A percentile compares a stretch with the other conserved stretches of the same genome.
These are phyloP conservation scores for Anabacerthia variegaticeps DNA, from an alignment of 2,797 vertebrate species.

Conservation along the genomic window DNA sequence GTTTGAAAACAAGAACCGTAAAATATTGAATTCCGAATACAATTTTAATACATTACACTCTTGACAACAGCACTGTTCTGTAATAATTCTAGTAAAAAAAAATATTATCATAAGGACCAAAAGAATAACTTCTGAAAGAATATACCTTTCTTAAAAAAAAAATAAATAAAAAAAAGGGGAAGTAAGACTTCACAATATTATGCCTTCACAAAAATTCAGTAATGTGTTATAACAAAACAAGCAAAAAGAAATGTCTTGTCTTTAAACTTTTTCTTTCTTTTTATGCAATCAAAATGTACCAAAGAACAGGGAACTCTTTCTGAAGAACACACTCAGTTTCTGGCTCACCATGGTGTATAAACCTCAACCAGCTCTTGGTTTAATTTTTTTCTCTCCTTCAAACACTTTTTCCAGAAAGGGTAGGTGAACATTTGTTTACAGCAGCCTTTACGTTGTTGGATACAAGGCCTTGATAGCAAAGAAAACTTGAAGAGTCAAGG, in stretches of 20 bases:
- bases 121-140: conserved; percentile 30
- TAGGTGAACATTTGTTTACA: neutral
- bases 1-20: neutral
- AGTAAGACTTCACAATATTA: neutral
- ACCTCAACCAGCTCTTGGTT: neutral
- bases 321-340: neutral
- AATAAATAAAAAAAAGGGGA: neutral
- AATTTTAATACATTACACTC: conserved; percentile 58
- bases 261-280: conserved; percentile 3
- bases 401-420: neutral
- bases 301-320: neutral
- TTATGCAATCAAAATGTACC: neutral
- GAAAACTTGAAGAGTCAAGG: neutral
- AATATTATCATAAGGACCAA: conserved; percentile 24
- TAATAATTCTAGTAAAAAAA: conserved; percentile 31
- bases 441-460: neutral
- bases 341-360: neutral
- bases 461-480: neutral
- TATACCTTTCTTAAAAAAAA: neutral
- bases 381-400: neutral
- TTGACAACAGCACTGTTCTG: neutral
- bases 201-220: conserved; percentile 16
- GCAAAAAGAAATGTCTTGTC: neutral
- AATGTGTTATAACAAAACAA: neutral
- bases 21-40: conserved; percentile 53